Conservation (phyloP, 2,888 invertebrate genomes). For the Caenorhabditis virilis region DNA sequence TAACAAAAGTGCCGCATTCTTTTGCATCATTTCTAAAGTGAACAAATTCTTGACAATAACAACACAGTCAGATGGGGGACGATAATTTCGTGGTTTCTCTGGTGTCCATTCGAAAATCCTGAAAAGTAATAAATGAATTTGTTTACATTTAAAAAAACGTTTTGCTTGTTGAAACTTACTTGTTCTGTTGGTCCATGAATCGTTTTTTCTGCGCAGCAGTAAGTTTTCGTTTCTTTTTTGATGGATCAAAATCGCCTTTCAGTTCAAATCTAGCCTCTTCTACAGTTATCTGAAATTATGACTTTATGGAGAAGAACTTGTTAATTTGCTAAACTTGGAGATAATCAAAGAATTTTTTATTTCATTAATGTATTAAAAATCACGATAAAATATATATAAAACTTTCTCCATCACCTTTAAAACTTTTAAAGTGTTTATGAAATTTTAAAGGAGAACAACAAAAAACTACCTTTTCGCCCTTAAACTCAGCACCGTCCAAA, state of each 20-base stretch:
- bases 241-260: slow-evolving; percentile 85
- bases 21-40: slow-evolving; percentile 81
- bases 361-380: no score
- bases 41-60: slow-evolving; percentile 94
- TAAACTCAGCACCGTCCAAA: slow-evolving; percentile 81
- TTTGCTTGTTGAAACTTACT: slow-evolving; percentile 71
- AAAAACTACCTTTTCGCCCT: slow-evolving; percentile 74
- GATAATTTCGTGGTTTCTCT: slow-evolving; percentile 84
- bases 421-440: no score
- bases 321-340: no score
- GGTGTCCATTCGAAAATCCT: slow-evolving; percentile 94
- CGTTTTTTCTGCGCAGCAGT: slow-evolving; percentile 82
- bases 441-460: no score
- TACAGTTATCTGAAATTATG: no score
- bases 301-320: no score
- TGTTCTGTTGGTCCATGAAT: slow-evolving; percentile 87
- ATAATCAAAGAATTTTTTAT: no score
- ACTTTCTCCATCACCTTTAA: no score
- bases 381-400: no score
- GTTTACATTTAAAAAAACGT: neutral
- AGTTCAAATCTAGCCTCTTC: slow-evolving; percentile 91
- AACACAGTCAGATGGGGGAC: slow-evolving; percentile 84
- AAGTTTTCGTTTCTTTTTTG: slow-evolving; percentile 82
- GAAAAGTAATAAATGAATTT: slow-evolving; percentile 32
- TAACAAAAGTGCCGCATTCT: slow-evolving; percentile 84